Evolutionary conservation across 2,797 vertebrate species (phyloP).

Genomic region (Galago senegalensis): DNA sequence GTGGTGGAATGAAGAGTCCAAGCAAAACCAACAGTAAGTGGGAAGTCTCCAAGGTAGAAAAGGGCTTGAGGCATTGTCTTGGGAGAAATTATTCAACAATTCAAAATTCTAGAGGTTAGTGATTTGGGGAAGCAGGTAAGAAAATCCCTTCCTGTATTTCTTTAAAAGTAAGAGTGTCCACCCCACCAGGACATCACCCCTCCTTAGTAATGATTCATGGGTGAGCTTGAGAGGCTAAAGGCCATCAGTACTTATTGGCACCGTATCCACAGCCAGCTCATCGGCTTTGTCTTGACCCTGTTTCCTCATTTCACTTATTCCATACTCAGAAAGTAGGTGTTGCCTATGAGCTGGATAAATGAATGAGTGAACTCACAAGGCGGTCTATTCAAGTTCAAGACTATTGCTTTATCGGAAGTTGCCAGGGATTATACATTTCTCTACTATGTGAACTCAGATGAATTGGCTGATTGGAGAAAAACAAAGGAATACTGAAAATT

Average conservation of each 20-base stretch:
- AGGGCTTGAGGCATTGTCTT: background rate
- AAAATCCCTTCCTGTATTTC: background rate
- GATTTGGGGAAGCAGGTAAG: background rate
- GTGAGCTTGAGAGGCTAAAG: background rate
- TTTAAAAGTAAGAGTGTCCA: background rate
- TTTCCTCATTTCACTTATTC: slow-evolving; percentile 38
- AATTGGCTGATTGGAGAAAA: slow-evolving; percentile 6
- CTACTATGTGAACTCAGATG: slow-evolving; percentile 39
- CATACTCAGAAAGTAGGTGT: slow-evolving; percentile 33
- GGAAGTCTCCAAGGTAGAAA: background rate
- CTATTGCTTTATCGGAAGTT: slow-evolving; percentile 14
- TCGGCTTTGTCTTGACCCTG: background rate
- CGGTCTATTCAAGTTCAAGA: background rate
- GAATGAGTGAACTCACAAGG: background rate
- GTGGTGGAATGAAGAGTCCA: background rate
- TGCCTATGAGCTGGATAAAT: slow-evolving; percentile 24
- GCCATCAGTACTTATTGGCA: background rate
- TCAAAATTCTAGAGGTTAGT: background rate
- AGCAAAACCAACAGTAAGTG: background rate
- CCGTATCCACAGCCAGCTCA: background rate
- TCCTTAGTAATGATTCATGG: background rate
- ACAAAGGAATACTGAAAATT: background rate
- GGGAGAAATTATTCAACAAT: background rate
- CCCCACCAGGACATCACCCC: background rate
- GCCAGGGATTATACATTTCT: background rate